Conservation (phyloP, 2,888 invertebrate species). For the Hecatera dysodea region DNA sequence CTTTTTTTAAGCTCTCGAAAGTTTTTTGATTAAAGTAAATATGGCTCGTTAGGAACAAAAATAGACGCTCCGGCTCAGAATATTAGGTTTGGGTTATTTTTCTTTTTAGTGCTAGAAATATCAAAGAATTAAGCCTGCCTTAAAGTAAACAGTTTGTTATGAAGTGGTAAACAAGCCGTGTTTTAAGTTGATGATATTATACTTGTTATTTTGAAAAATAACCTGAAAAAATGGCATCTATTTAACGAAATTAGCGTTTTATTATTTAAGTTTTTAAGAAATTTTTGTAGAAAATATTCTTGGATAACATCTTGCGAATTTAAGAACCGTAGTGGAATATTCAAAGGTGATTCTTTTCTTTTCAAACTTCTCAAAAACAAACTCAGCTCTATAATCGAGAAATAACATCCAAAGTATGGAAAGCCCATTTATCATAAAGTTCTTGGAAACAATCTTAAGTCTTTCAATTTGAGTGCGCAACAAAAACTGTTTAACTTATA, state of each 20-base stretch:
- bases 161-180: constrained; percentile 24
- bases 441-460: constrained; percentile 63
- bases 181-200: neutral
- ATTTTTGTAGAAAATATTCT: neutral
- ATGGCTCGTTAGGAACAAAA: constrained; percentile 53
- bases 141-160: constrained; percentile 37
- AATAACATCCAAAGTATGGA: constrained; percentile 35
- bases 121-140: constrained; percentile 11
- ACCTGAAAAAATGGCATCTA: neutral
- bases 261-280: neutral
- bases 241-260: neutral
- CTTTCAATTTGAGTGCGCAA: constrained; percentile 67
- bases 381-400: constrained; percentile 36
- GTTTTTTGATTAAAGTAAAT: constrained; percentile 62
- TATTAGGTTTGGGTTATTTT: constrained; percentile 39
- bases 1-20: constrained; percentile 56
- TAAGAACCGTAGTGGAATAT: neutral
- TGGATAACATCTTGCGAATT: neutral
- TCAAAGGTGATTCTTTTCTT: neutral
- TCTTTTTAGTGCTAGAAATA: constrained; percentile 24
- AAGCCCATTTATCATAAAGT: constrained; percentile 64
- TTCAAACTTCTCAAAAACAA: constrained; percentile 15
- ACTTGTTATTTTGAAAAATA: constrained; percentile 20
- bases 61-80: constrained; percentile 20
- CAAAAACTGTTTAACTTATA: constrained; percentile 67